Evolutionary conservation across 2,113 vertebrate genomes (phyloP), one percentile per base, ranked within the genome.

Genomic region (Nerophis ophidion): DNA sequence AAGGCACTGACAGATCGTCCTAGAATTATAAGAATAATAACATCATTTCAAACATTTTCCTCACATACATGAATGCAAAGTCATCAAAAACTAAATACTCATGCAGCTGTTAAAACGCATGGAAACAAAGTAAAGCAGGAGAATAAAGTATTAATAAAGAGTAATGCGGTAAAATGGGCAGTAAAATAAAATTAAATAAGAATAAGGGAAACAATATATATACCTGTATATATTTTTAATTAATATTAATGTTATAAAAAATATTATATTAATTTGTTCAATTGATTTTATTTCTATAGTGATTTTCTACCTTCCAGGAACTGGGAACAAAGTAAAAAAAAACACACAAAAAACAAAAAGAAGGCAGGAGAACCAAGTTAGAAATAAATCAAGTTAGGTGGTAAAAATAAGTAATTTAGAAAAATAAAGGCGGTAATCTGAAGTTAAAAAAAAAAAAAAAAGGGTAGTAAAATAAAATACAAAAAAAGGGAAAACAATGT

Each of bases 1-100:
- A 89, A 88, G 95, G 93, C 84, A 88, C 81, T 15, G 93, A 93
- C 59, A 98, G 88, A 77, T 98, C 86, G 15, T 92, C 89, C 95
- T 98, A 63, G 13, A 75, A 71, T 74, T n/a, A 60, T 36, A 74
- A 50, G 71, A 9, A 51, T 11, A 57, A 36, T 61, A 47, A 49
- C 16, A 71, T 63, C 48, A 63, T 19, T 35, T 12, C 6, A 40
- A 42, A 65, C 7, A 6, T 44, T 12, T 46, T 14, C 5, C 19
- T 33, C 59, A 49, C 3, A 55, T 59, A 71, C 47, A 48, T 11
- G 12, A 44, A 44, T 44, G 40, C 40, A 12, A 12, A 44, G 40
- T 12, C 3, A 51, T 51, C 5, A 49, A n/a, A 48, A 10, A 48
- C 5, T 8, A 15, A 14, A 2, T 16, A n/a, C 8, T 48, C 16